phyloP scores from a whole-genome alignment of 2,888 invertebrate genomes.

The Yponomeuta plumbellus region DNA sequence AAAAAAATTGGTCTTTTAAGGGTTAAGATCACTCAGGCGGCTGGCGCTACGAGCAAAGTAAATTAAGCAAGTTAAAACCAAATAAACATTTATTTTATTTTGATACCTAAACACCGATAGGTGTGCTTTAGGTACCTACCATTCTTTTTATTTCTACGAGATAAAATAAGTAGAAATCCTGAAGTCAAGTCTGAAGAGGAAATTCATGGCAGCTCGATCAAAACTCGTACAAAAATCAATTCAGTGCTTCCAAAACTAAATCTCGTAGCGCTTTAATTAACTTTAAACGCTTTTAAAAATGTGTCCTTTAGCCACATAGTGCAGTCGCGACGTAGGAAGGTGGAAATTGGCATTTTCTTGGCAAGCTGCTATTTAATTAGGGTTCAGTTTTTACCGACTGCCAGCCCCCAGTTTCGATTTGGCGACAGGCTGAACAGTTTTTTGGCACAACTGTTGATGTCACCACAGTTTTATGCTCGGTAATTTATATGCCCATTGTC shows the following conservation, averaged over 20 bases:
- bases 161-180: no score
- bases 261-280: background rate
- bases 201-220: background rate
- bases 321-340: slow-evolving; percentile 4
- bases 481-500: slow-evolving; percentile 46
- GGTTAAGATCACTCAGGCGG: no score
- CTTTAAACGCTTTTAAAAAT: background rate
- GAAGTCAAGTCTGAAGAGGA: no score
- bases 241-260: background rate
- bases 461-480: slow-evolving; percentile 41
- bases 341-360: slow-evolving; percentile 52
- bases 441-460: slow-evolving; percentile 45
- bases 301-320: slow-evolving; percentile 1
- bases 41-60: no score
- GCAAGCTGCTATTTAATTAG: slow-evolving; percentile 54
- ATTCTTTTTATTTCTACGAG: no score
- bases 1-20: no score
- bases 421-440: slow-evolving; percentile 32
- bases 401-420: slow-evolving; percentile 28
- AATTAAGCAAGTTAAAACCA: no score
- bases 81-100: no score
- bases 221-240: background rate
- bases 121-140: no score
- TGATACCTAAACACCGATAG: no score
- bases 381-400: slow-evolving; percentile 41